Conservation (phyloP, 2,888 invertebrate genomes). For the Keiferia lycopersicella region DNA sequence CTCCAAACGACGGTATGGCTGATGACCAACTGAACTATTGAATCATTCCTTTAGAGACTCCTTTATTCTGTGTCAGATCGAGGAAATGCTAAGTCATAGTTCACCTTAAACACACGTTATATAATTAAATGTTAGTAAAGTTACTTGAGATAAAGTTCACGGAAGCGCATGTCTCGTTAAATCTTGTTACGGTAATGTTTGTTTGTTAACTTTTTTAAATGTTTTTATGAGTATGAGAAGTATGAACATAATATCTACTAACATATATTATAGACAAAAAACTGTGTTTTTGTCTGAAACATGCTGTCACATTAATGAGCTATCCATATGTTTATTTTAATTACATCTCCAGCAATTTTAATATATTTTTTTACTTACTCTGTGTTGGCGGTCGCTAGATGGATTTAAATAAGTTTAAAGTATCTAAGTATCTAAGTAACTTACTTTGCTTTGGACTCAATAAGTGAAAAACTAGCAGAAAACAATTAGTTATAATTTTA, state of each 20-base stretch:
- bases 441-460: not conserved
- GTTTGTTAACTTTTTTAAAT: not conserved
- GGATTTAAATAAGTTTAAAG: too few relatives aligned
- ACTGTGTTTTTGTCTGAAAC: too few relatives aligned
- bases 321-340: too few relatives aligned
- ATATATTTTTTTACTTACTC: too few relatives aligned
- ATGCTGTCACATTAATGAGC: too few relatives aligned
- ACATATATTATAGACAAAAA: too few relatives aligned
- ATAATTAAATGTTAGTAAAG: not conserved
- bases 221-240: too few relatives aligned
- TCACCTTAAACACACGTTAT: not conserved
- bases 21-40: constrained; percentile 21
- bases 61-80: not conserved
- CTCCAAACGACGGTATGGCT: constrained; percentile 36
- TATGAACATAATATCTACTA: too few relatives aligned
- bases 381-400: too few relatives aligned
- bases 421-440: too few relatives aligned
- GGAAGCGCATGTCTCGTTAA: not conserved
- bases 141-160: not conserved
- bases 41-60: not conserved
- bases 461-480: not conserved
- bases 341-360: too few relatives aligned
- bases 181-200: not conserved
- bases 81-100: not conserved
- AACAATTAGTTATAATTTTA: not conserved